A percentile compares a stretch with the other conserved stretches of the same genome.
These are phyloP conservation scores for Meta bourneti DNA, from an alignment of 2,888 invertebrate species.

Conservation along the genomic window DNA sequence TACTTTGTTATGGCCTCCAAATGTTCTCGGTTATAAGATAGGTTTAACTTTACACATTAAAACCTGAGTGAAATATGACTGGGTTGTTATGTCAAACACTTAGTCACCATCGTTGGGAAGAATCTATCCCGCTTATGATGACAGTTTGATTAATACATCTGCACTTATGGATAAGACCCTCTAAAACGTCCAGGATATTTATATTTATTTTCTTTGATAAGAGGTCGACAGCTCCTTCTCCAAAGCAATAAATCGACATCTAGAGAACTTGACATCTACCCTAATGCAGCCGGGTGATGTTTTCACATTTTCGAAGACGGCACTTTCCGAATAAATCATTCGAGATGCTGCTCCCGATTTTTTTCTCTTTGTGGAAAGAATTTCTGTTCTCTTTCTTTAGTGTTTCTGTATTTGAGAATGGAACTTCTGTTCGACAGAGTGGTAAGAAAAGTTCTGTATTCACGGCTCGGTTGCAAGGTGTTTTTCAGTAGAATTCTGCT, in stretches of 20 bases:
- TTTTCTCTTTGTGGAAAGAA: neutral
- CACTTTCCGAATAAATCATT: slow-evolving; percentile 15
- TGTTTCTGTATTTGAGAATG: neutral
- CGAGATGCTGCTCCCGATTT: neutral
- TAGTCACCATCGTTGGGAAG: no score
- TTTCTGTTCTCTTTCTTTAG: neutral
- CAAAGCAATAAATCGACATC: slow-evolving; percentile 10
- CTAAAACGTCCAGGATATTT: slow-evolving; percentile 7
- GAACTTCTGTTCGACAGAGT: neutral
- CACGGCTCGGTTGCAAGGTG: neutral
- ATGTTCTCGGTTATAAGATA: no score
- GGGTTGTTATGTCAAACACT: no score
- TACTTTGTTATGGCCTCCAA: no score
- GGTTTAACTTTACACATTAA: no score
- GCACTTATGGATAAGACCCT: neutral
- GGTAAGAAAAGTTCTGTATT: neutral
- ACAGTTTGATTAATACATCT: slow-evolving; percentile 12
- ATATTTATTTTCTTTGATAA: slow-evolving; percentile 15
- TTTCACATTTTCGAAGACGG: slow-evolving; percentile 4
- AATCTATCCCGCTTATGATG: neutral
- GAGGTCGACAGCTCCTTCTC: slow-evolving; percentile 9
- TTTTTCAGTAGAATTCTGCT: neutral
- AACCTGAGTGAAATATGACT: no score
- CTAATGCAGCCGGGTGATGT: neutral
- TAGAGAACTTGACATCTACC: neutral